Evolutionary conservation across 2,797 vertebrate species (phyloP), one percentile per base, ranked within the genome.

Genomic region (Erpetoichthys calabaricus): DNA sequence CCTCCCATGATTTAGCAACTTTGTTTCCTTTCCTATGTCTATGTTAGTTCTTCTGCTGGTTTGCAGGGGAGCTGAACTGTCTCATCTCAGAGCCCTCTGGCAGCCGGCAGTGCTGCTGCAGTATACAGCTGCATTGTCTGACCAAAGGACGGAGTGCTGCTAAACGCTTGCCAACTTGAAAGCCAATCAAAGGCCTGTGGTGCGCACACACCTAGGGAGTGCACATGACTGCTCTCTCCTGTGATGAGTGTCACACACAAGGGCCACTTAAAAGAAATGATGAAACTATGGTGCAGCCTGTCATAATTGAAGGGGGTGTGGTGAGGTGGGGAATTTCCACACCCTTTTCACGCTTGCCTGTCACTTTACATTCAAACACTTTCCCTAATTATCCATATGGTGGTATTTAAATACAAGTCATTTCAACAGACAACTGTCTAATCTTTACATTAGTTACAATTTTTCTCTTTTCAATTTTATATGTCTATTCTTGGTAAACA

Each of bases 1-100:
- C 77, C 78, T 64, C 82, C 82, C 82, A 84, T 84, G 69, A 64
- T 59, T 42, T 56, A 45, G 10, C 59, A n/a, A 57, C 53, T 73
- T 73, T 73, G 70, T 65, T 65, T 8, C 10, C 10, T 42, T 7
- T 42, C 9, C 45, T 10, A 43, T 45, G 51, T 45, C 25, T 7
- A 10, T 7, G 46, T 42, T 46, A 45, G 47, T 6, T 10, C 51
- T 9, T 5, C 42, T 44, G 43, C 49, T 46, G 51, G 25, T 25
- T 25, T 25, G 25, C 25, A 25, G 25, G 25, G 25, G 2, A 9
- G 8, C 8, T n/a, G 41, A 51, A 25, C 5, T 51, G 50, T 5
- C 8, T 51, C 50, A 51, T 51, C 50, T 51, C 53, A 54, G 8
- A 54, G 41, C 53, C n/a, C 53, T 54, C 53, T 8, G 4, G 5